Conservation (phyloP, 2,113 vertebrate genomes). For the Sorex araneus region DNA sequence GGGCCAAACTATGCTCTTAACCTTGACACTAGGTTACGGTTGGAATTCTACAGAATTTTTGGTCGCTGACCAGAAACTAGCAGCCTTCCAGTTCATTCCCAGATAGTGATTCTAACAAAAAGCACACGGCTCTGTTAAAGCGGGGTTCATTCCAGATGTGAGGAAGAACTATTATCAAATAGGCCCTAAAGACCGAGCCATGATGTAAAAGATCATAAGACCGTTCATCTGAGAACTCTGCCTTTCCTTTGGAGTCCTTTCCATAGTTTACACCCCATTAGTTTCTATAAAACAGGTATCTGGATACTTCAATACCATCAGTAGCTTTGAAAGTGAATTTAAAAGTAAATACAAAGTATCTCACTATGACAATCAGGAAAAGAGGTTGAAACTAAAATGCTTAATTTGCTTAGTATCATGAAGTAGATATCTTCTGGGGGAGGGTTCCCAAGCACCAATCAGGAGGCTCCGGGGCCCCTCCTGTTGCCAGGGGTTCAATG, state of each 20-base stretch:
- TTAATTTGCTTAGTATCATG: constrained; percentile 9
- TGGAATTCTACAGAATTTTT: constrained; percentile 37
- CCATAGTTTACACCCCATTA: background rate
- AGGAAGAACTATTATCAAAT: background rate
- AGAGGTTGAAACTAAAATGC: background rate
- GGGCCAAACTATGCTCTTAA: background rate
- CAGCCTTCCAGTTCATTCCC: background rate
- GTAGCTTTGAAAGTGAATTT: constrained; percentile 6
- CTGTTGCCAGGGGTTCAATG: too few species aligned
- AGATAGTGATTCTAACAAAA: background rate
- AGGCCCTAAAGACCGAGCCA: background rate
- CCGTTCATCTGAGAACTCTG: background rate
- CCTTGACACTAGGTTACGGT: background rate
- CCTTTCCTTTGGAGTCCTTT: background rate
- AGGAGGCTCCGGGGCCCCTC: too few species aligned
- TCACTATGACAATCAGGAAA: background rate
- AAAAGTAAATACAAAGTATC: constrained; percentile 15
- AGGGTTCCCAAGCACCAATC: too few species aligned
- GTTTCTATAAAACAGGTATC: background rate
- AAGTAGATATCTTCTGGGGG: background rate
- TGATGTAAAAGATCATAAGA: background rate
- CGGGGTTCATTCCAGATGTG: background rate
- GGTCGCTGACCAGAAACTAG: background rate
- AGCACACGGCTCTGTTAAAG: background rate
- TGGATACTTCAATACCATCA: background rate